Conservation (phyloP, 2,797 vertebrate species). For the Todus mexicanus region DNA sequence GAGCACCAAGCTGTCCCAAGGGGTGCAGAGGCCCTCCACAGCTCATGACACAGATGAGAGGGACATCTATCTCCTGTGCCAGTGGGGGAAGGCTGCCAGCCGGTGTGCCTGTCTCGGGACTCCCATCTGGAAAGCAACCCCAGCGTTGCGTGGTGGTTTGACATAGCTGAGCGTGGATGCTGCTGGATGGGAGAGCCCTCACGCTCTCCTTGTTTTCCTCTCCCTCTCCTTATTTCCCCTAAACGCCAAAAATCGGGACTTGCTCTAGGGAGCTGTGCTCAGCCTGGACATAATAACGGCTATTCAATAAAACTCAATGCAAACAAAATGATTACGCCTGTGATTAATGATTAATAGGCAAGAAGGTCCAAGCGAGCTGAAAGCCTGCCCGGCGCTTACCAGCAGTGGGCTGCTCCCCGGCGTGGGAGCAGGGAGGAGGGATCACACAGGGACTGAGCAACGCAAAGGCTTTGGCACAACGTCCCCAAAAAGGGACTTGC, state of each 20-base stretch:
- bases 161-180: accelerated
- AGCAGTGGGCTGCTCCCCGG: background rate
- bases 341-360: conserved; percentile 35
- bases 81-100: background rate
- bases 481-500: background rate
- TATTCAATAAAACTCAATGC: background rate
- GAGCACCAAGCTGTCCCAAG: background rate
- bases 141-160: accelerated
- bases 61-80: accelerated
- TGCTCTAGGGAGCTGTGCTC: background rate
- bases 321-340: background rate
- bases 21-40: background rate
- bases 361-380: background rate
- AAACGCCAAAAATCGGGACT: background rate
- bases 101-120: accelerated
- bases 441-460: background rate
- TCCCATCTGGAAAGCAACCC: background rate
- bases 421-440: background rate
- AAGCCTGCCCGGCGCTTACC: background rate
- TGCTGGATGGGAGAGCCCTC: background rate
- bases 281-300: background rate
- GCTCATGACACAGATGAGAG: background rate
- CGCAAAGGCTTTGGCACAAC: background rate
- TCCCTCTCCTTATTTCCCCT: background rate
- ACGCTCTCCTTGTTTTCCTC: accelerated